Evolutionary conservation across 2,797 vertebrate genomes (phyloP).

Genomic region (Prionace glauca): DNA sequence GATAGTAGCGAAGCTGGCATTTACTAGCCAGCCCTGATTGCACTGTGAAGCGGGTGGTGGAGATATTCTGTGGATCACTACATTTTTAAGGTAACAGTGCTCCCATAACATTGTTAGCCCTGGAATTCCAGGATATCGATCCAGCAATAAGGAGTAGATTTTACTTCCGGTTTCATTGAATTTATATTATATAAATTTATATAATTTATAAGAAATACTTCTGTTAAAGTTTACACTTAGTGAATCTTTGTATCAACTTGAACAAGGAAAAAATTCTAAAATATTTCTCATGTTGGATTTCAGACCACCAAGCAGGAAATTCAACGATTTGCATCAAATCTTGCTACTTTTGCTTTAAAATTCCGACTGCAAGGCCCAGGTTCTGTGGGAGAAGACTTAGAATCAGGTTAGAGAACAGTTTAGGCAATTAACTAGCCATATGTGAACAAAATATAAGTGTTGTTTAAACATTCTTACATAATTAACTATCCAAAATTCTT

Average conservation of each 20-base stretch:
- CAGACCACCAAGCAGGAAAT: conserved; percentile 72
- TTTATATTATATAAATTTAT: too few species aligned
- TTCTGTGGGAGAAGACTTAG: conserved; percentile 77
- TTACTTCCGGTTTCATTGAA: not conserved
- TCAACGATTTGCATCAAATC: conserved; percentile 61
- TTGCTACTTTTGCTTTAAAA: conserved; percentile 66
- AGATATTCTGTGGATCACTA: not conserved
- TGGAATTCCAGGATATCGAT: not conserved
- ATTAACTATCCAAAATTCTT: not conserved
- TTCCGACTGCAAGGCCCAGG: conserved; percentile 77
- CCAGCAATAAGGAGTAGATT: not conserved
- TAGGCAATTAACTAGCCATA: not conserved
- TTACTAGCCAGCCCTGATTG: too few species aligned
- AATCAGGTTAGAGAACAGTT: conserved; percentile 65
- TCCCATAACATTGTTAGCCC: not conserved
- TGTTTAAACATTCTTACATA: not conserved
- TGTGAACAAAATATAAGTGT: not conserved
- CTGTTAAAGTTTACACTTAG: not conserved
- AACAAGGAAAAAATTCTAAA: not conserved
- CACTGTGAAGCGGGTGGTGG: not conserved
- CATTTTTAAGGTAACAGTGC: not conserved
- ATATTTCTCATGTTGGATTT: conserved; percentile 33
- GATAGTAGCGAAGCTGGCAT: not conserved
- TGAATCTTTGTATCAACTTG: not conserved
- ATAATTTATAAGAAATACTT: not conserved